Base-by-base conservation (phyloP, 2,113 vertebrate species). In the Limnothrissa miodon region DNA sequence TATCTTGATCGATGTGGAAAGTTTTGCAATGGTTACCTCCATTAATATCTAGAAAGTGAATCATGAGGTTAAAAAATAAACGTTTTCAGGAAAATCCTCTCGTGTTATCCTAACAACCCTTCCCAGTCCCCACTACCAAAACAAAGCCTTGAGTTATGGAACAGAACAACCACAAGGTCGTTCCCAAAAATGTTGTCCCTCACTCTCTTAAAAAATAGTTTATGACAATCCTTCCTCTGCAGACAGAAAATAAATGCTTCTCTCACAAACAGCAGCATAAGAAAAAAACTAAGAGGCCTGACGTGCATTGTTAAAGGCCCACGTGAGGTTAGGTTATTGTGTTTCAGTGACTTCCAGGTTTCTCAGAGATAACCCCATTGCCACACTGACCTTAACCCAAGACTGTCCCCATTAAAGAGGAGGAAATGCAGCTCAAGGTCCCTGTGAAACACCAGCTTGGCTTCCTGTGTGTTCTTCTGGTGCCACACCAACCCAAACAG, bases 281-380 rank as follows among this genome's bases (percentile, higher is more conserved):
- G 62, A 70, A 70, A 36, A n/a, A 70, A 13, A 36, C 62, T 70
- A 10, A 36, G 13, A 36, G 33, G 25, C 33, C 62, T 70, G 17
- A 4, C 45, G 23, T 51, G 78, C 44, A 66, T 81, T 87, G 81
- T 85, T 87, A 83, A 13, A 70, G 79, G 74, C 42, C 80, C 83
- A 53, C 78, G 83, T 42, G 86, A 80, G 59, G 79, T 80, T 48
- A 70, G 36, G 29, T 84, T 45, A 88, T 90, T 87, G 85, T 89
- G 70, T 84, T 85, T 88, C 70, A 87, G 80, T 86, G 74, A 89
- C 87, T 90, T 90, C 88, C 89, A 91, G 84, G 88, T 39, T 87
- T 39, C 36, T 33, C 80, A 74, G 66, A 70, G 81, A 86, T 83
- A 88, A 86, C 87, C 78, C 84, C 33, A 79, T 79, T 79, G 78